These are phyloP conservation scores for Neodiprion lecontei DNA, from an alignment of 1,140 invertebrate genomes.

Conservation along the genomic window DNA sequence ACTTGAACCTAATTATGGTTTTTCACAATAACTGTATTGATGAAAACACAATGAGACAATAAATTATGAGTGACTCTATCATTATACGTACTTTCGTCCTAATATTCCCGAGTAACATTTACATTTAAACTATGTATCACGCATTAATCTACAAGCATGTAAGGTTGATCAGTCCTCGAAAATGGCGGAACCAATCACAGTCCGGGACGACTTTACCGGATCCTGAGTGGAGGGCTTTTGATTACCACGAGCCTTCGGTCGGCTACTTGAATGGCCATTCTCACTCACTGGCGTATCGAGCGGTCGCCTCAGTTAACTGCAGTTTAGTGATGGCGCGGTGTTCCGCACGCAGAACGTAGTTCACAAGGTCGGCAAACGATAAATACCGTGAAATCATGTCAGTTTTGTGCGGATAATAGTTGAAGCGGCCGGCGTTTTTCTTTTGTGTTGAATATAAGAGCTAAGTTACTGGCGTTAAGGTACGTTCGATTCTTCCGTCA, in stretches of 20 bases:
- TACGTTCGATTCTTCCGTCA: neutral
- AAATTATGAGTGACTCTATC: too few species aligned
- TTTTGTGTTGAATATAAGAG: neutral
- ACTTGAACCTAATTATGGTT: too few species aligned
- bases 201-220: too few species aligned
- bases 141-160: too few species aligned
- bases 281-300: constrained; percentile 1
- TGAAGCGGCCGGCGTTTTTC: neutral
- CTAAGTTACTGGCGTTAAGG: neutral
- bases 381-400: neutral
- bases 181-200: too few species aligned
- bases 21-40: too few species aligned
- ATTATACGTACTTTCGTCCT: too few species aligned
- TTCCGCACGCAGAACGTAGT: neutral
- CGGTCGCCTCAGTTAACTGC: neutral
- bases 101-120: too few species aligned
- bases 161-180: too few species aligned
- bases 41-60: too few species aligned
- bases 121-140: too few species aligned
- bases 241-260: neutral
- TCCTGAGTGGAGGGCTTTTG: too few species aligned
- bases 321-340: neutral
- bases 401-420: neutral
- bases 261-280: neutral
- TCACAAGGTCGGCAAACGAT: neutral